Percentiles rank a stretch among this genome's conserved stretches.
Conservation (phyloP, 2,888 invertebrate genomes). For the Heteropelma amictum region DNA sequence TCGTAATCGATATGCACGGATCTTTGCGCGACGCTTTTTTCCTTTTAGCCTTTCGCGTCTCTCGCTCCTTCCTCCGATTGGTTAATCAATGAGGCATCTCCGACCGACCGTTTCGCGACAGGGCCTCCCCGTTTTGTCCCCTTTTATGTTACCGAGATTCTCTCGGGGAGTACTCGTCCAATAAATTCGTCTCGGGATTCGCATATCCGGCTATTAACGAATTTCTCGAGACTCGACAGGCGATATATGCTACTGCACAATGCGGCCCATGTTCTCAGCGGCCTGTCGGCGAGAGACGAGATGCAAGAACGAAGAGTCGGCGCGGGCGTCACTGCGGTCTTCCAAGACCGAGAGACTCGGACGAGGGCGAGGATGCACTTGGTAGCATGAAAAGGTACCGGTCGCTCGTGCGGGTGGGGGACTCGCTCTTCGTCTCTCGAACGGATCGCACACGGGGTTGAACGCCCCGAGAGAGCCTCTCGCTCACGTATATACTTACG, state of each 20-base stretch:
- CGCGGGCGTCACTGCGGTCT: background rate
- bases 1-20: background rate
- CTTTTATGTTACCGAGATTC: conserved; percentile 2
- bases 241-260: conserved; percentile 41
- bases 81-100: background rate
- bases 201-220: background rate
- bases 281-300: background rate
- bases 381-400: conserved; percentile 40
- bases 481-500: conserved; percentile 34
- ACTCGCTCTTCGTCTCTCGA: conserved; percentile 13
- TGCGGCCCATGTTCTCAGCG: conserved; percentile 24
- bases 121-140: background rate
- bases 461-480: conserved; percentile 60
- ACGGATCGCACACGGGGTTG: conserved; percentile 61
- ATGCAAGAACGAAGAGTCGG: background rate
- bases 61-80: background rate
- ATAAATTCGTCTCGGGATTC: conserved; percentile 21
- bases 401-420: conserved; percentile 19
- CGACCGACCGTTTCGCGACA: background rate
- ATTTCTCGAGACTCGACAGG: conserved; percentile 21
- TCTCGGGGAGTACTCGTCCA: conserved; percentile 14
- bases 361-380: conserved; percentile 30
- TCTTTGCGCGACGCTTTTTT: background rate
- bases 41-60: background rate
- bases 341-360: conserved; percentile 16